Evolutionary conservation across 2,797 vertebrate species (phyloP), one percentile per base, ranked within the genome.

Genomic region (Schizopygopsis malacanthus): DNA sequence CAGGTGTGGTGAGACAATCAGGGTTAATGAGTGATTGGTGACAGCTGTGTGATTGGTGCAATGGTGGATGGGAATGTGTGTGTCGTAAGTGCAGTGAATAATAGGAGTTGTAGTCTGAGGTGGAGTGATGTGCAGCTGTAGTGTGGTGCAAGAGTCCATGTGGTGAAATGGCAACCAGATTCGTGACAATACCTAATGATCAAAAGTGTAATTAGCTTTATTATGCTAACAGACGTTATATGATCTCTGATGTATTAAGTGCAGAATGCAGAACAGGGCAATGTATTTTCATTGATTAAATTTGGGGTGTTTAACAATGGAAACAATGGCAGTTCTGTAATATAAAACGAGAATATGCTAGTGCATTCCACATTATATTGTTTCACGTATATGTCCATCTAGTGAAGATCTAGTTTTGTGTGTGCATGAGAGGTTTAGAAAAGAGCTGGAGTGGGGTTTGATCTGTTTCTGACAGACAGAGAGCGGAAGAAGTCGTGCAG

Each of bases 381-480:
- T 15, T 15, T 63, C 25, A 63, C 2, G 33, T 37, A 52, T 59
- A 2, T 37, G 10, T 22, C 4, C 56, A 15, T 65, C n/a, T 4
- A 33, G 39, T 50, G 15, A 82, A 71, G 33, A 67, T 84, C 16
- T 18, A 39, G 6, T 59, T 6, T 54, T 75, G 71, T 50, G 25
- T 69, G 47, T 65, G 20, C 39, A 39, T 41, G 61, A 75, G 59
- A 84, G 71, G 79, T 45, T 83, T 81, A 47, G 47, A 77, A 61
- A 39, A 28, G 77, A 84, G 78, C 52, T 18, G 63, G 12, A 15
- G n/a, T 10, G 43, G 56, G 50, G 63, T 70, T 81, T 86, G 80
- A 82, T 87, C 37, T 81, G 33, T 72, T 79, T 87, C 83, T 87
- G 82, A 82, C 45, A n/a, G 65, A 67, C 61, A 70, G 72, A 50